Percentiles rank a stretch among this genome's conserved stretches.
phyloP scores from a whole-genome alignment of 1,140 invertebrate genomes.

The Drosophila sproati region DNA sequence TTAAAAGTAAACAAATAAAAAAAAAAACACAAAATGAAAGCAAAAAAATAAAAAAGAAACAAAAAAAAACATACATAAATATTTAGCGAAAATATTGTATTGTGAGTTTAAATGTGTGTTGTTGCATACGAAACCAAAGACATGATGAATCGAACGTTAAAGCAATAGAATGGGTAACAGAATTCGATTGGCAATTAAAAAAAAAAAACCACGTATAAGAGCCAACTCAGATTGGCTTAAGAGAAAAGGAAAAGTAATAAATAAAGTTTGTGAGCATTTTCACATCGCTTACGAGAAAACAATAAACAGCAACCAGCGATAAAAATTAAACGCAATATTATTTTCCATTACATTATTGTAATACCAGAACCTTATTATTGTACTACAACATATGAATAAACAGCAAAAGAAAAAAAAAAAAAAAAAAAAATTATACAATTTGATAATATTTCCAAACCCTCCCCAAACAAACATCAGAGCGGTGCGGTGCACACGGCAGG shows the following conservation, averaged over 20 bases:
- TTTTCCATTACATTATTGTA: conserved; percentile 51
- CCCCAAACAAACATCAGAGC: conserved; percentile 14
- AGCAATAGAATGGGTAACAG: conserved; percentile 39
- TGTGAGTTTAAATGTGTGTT: conserved; percentile 81
- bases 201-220: neutral
- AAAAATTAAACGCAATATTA: conserved; percentile 51
- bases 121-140: conserved; percentile 71
- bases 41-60: conserved; percentile 42
- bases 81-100: conserved; percentile 83
- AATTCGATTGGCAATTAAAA: conserved; percentile 10
- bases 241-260: conserved; percentile 7
- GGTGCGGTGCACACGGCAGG: conserved; percentile 25
- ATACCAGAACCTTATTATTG: conserved; percentile 50
- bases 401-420: conserved; percentile 17
- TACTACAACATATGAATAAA: conserved; percentile 33
- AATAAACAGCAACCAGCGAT: conserved; percentile 60
- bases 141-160: conserved; percentile 44
- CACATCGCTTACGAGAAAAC: conserved; percentile 10
- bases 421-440: conserved; percentile 62
- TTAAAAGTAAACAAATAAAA: conserved; percentile 63
- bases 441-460: conserved; percentile 56
- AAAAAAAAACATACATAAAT: conserved; percentile 68
- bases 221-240: conserved; percentile 40
- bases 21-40: conserved; percentile 28
- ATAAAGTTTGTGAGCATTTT: conserved; percentile 18